Conservation (phyloP, 2,888 invertebrate genomes). For the Eupithecia subumbrata region DNA sequence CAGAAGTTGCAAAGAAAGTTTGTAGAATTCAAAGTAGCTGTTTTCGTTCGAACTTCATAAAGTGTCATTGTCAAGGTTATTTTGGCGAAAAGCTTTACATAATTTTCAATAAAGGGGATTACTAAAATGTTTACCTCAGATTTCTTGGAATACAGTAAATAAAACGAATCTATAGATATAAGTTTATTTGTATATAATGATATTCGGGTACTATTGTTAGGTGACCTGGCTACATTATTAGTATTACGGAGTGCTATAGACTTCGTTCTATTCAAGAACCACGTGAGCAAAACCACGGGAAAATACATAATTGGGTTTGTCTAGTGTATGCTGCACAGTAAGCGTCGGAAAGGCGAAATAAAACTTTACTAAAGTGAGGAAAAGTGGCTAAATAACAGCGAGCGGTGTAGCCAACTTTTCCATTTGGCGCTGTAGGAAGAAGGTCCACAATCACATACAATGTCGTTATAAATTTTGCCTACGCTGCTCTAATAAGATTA, state of each 20-base stretch:
- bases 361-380: background rate
- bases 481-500: conserved; percentile 49
- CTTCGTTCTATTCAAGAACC: no score
- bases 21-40: background rate
- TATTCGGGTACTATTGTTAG: background rate
- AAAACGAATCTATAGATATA: background rate
- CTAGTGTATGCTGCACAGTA: background rate
- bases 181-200: no score
- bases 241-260: background rate
- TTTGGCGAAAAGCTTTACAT: conserved; percentile 1
- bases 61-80: conserved; percentile 15
- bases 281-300: background rate
- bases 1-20: conserved; percentile 12
- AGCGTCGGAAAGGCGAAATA: conserved; percentile 1
- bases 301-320: background rate
- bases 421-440: conserved; percentile 15
- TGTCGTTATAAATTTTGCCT: conserved; percentile 22
- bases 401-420: conserved; percentile 11
- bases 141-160: background rate
- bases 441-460: conserved; percentile 25
- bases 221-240: background rate
- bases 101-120: background rate
- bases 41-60: conserved; percentile 13
- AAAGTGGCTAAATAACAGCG: conserved; percentile 6
- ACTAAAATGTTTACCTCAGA: background rate